phyloP scores from a whole-genome alignment of 1,140 invertebrate species.

The Nomia melanderi region DNA sequence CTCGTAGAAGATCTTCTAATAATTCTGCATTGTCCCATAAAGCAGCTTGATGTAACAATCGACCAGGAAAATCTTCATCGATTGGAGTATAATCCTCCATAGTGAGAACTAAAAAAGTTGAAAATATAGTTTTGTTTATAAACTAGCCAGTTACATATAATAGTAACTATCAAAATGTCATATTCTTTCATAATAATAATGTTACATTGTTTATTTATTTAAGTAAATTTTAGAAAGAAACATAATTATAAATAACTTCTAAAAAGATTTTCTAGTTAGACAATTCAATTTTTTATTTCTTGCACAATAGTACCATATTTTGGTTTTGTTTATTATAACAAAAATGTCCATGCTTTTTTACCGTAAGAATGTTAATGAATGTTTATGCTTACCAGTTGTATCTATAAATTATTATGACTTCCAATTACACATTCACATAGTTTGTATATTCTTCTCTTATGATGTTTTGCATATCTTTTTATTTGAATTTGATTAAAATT shows the following conservation, averaged over 20 bases:
- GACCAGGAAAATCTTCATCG: conserved; percentile 90
- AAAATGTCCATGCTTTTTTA: no score
- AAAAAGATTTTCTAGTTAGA: no score
- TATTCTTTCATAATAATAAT: no score
- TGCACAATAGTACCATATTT: no score
- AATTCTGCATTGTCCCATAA: conserved; percentile 95
- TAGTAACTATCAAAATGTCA: not conserved
- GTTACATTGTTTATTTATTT: no score
- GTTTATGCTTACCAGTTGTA: conserved; percentile 8
- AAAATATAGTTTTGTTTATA: not conserved
- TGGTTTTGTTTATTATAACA: no score
- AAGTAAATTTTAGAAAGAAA: no score
- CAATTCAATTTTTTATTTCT: no score
- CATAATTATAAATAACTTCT: no score
- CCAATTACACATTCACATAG: conserved; percentile 1
- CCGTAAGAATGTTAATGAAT: no score
- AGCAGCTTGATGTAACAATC: conserved; percentile 91
- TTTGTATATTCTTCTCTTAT: conserved; percentile 4
- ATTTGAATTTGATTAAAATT: conserved; percentile 6
- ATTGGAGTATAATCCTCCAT: conserved; percentile 87
- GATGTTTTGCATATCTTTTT: conserved; percentile 25
- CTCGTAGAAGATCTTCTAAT: conserved; percentile 90
- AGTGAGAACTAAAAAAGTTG: conserved; percentile 19
- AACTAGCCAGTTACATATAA: no score
- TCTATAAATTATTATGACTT: conserved; percentile 1